Evolutionary conservation across 2,113 vertebrate genomes (phyloP).

Genomic region (Atrichornis clamosus): DNA sequence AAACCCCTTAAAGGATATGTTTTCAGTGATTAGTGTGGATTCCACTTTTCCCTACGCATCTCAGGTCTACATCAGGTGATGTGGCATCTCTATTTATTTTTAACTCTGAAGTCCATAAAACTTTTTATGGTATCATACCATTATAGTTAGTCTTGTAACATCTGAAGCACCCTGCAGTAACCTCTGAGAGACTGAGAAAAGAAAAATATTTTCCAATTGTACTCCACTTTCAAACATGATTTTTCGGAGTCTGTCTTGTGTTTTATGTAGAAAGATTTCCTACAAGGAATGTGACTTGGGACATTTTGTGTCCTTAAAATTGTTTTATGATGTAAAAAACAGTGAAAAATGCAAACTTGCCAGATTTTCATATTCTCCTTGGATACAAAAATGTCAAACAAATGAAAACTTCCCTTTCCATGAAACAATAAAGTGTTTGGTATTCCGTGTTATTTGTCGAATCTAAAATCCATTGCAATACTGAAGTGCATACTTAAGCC

Average conservation of each 20-base stretch:
- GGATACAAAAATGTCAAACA: background rate
- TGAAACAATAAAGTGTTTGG: background rate
- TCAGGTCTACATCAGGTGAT: background rate
- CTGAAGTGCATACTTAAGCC: background rate
- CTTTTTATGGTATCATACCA: background rate
- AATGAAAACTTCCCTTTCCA: background rate
- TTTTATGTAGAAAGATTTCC: background rate
- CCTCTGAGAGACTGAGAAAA: background rate
- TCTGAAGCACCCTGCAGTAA: background rate
- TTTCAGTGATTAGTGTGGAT: background rate
- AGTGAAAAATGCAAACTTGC: background rate
- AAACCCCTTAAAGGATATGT: background rate
- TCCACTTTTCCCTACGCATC: background rate
- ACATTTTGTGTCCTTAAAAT: background rate
- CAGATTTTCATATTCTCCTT: background rate
- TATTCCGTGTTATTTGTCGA: background rate
- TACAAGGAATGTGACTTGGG: accelerated
- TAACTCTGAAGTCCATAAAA: background rate
- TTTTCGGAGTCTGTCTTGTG: background rate
- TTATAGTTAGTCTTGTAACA: background rate
- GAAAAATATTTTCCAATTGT: background rate
- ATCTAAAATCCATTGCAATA: background rate
- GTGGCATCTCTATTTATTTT: background rate
- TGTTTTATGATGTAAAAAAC: background rate
- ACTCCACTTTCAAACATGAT: background rate